A percentile compares a stretch with the other conserved stretches of the same genome.
Conservation (phyloP, 1,140 invertebrate species). For the Sitophilus oryzae region DNA sequence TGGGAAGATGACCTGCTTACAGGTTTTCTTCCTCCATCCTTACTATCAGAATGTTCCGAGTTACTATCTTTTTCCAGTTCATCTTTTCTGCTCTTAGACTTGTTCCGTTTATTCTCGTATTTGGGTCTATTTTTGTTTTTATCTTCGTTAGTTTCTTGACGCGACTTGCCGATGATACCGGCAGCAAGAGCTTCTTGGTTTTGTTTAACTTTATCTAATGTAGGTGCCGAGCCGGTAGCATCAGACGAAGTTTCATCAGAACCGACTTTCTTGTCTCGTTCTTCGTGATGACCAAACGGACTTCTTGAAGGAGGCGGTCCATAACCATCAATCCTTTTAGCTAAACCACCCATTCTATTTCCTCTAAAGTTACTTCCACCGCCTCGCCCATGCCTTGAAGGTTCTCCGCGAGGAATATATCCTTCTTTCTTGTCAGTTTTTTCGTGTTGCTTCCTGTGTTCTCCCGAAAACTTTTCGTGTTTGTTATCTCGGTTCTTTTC, state of each 20-base stretch:
- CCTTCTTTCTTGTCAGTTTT: conserved; percentile 46
- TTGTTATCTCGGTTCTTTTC: conserved; percentile 50
- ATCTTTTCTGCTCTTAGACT: conserved; percentile 18
- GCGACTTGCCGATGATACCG: conserved; percentile 50
- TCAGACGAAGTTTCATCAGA: conserved; percentile 40
- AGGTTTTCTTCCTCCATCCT: conserved; percentile 15
- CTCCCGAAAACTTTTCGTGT: conserved; percentile 30
- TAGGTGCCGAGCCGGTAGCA: conserved; percentile 29
- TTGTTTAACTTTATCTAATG: conserved; percentile 58
- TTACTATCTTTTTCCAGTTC: conserved; percentile 13
- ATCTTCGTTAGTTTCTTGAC: conserved; percentile 18
- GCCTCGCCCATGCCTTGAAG: conserved; percentile 69
- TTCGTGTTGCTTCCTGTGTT: conserved; percentile 43
- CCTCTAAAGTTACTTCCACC: conserved; percentile 59
- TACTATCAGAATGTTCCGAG: conserved; percentile 28
- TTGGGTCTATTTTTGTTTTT: conserved; percentile 26
- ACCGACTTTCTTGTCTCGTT: conserved; percentile 34
- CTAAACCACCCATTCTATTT: conserved; percentile 45
- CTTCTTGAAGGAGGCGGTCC: conserved; percentile 70
- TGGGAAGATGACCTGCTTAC: conserved; percentile 14
- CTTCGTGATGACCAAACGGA: conserved; percentile 56
- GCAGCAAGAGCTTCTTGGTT: conserved; percentile 62
- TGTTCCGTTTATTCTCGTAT: conserved; percentile 18
- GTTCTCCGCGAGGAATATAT: conserved; percentile 76
- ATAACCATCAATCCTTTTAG: conserved; percentile 62